These are phyloP conservation scores for Falco cherrug DNA, from an alignment of 2,797 vertebrate genomes.

Conservation along the genomic window DNA sequence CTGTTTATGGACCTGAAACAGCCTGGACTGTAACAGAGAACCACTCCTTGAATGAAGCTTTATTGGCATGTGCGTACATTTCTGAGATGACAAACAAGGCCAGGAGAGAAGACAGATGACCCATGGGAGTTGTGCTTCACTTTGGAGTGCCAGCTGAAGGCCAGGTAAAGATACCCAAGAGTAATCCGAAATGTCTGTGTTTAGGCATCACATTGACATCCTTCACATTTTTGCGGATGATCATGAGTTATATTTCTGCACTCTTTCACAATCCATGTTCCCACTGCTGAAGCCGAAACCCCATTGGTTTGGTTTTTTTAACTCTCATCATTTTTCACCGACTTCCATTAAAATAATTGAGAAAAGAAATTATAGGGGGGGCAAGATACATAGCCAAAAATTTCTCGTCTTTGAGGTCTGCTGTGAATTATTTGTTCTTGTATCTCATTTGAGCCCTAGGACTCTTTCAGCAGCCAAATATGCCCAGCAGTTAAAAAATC, in stretches of 20 bases:
- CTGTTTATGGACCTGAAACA: background rate
- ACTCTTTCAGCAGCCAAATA: background rate
- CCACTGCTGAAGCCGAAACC: background rate
- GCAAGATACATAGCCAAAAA: background rate
- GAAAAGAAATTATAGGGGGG: background rate
- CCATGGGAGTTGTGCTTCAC: background rate
- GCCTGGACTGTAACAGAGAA: background rate
- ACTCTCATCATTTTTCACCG: background rate
- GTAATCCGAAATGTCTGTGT: background rate
- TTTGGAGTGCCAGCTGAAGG: background rate
- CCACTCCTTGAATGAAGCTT: background rate
- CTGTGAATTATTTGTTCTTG: background rate
- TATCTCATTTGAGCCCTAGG: background rate
- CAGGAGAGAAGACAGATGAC: background rate
- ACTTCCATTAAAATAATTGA: conserved; percentile 33
- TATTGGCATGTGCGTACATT: background rate
- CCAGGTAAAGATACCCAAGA: background rate
- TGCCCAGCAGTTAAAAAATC: conserved; percentile 44
- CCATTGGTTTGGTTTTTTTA: background rate
- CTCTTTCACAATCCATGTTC: background rate
- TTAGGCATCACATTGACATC: background rate
- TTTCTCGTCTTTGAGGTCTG: conserved; percentile 3
- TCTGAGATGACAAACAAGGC: background rate
- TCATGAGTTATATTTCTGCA: background rate
- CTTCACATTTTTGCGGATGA: background rate